Conservation (phyloP, 2,888 invertebrate genomes). For the Erebia aethiops region DNA sequence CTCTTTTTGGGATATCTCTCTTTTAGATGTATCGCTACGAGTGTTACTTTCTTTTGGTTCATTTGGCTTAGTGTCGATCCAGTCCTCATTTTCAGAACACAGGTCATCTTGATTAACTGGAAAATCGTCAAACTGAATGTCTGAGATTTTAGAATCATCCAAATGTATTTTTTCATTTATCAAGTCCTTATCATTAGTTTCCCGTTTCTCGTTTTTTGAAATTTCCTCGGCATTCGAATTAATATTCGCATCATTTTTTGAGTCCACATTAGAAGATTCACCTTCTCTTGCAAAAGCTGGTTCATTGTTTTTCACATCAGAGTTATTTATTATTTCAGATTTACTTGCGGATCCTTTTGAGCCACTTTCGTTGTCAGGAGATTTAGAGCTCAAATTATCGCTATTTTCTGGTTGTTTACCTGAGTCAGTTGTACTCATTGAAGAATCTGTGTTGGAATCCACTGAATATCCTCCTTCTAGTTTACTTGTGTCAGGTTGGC, state of each 20-base stretch:
- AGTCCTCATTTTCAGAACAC: conserved; percentile 33
- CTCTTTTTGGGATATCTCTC: conserved; percentile 52
- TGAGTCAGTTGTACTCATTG: conserved; percentile 49
- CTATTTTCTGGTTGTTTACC: conserved; percentile 52
- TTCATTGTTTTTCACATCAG: conserved; percentile 42
- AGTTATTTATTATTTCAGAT: conserved; percentile 45
- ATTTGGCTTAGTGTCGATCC: conserved; percentile 25
- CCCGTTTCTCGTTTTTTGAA: conserved; percentile 64
- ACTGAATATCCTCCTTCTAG: conserved; percentile 54
- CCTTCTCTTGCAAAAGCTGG: conserved; percentile 38
- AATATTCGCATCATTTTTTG: conserved; percentile 47
- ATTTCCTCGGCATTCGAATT: conserved; percentile 45
- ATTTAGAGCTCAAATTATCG: conserved; percentile 51
- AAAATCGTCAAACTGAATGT: conserved; percentile 49
- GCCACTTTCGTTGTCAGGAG: conserved; percentile 46
- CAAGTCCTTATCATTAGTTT: conserved; percentile 54
- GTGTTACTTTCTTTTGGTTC: conserved; percentile 36
- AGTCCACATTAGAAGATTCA: conserved; percentile 38
- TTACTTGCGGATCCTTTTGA: conserved; percentile 48
- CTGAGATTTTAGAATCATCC: conserved; percentile 47
- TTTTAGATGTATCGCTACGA: conserved; percentile 53
- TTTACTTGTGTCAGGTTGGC: conserved; percentile 63
- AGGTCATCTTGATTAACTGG: conserved; percentile 50
- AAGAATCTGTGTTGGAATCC: conserved; percentile 52
- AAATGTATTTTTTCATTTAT: conserved; percentile 45